phyloP scores from a whole-genome alignment of 2,113 vertebrate genomes.

The Panurus biarmicus region DNA sequence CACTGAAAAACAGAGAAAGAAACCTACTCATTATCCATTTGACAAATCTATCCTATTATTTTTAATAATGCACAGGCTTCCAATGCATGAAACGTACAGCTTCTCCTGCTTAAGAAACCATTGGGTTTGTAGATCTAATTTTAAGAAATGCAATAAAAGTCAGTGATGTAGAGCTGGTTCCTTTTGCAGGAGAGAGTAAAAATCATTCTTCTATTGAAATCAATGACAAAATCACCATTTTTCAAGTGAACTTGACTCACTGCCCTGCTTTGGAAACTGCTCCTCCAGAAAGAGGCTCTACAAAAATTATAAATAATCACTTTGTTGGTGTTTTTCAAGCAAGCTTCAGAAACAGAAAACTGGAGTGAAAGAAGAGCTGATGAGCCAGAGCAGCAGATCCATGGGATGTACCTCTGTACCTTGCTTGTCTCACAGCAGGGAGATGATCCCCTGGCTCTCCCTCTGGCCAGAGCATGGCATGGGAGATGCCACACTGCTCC shows the following conservation, averaged over 20 bases:
- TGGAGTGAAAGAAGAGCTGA: not conserved
- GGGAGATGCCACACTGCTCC: not conserved
- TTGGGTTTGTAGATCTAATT: not conserved
- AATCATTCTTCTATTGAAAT: not conserved
- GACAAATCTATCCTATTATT: constrained; percentile 46
- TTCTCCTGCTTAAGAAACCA: constrained; percentile 15
- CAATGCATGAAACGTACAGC: not conserved
- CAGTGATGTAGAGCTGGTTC: not conserved
- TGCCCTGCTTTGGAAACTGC: not conserved
- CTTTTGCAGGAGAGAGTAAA: not conserved
- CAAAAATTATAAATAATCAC: not conserved
- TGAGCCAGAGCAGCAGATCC: not conserved
- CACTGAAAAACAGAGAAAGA: not conserved
- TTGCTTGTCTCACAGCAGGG: not conserved
- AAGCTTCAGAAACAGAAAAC: not conserved
- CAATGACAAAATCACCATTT: not conserved
- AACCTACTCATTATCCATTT: constrained; percentile 36
- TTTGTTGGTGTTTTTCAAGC: not conserved
- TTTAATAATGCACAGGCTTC: constrained; percentile 52
- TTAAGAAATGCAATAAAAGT: not conserved
- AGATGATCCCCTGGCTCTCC: not conserved
- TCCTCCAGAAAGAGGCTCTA: not conserved
- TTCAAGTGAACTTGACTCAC: not conserved
- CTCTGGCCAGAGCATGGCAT: accelerated
- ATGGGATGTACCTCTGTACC: not conserved